These are phyloP conservation scores for Thelaira solivaga DNA, from an alignment of 2,888 invertebrate genomes.

Conservation along the genomic window DNA sequence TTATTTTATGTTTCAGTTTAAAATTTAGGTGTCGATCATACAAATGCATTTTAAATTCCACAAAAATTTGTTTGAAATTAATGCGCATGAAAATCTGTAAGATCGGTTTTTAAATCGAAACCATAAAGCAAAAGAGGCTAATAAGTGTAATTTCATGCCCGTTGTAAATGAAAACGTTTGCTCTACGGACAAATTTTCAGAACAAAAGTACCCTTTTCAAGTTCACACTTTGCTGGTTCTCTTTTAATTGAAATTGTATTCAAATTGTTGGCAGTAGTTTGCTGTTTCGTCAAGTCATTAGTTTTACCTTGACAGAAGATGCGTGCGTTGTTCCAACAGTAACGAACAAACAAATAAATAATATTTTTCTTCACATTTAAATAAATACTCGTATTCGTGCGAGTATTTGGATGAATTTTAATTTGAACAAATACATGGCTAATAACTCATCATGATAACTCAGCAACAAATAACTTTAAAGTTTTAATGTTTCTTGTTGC, in stretches of 20 bases:
- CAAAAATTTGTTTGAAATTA: too few relatives aligned
- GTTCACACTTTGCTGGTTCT: slow-evolving; percentile 1
- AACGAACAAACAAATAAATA: slow-evolving; percentile 28
- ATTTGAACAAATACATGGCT: slow-evolving; percentile 59
- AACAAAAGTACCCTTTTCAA: neutral
- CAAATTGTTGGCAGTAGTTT: slow-evolving; percentile 1
- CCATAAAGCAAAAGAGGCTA: too few relatives aligned
- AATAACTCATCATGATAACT: slow-evolving; percentile 60
- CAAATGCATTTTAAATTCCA: too few relatives aligned
- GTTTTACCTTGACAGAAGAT: slow-evolving; percentile 55
- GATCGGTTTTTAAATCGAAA: too few relatives aligned
- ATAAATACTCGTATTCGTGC: slow-evolving; percentile 15
- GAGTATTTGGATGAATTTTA: slow-evolving; percentile 51
- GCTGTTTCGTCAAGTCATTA: slow-evolving; percentile 34
- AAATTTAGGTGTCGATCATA: too few relatives aligned
- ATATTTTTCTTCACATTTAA: slow-evolving; percentile 29
- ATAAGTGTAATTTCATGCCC: neutral
- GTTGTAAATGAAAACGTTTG: neutral
- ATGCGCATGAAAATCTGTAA: too few relatives aligned
- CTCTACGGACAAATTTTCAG: neutral
- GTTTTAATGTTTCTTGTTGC: slow-evolving; percentile 17
- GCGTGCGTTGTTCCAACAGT: slow-evolving; percentile 35
- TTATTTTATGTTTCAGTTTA: too few relatives aligned
- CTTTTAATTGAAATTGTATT: slow-evolving; percentile 27
- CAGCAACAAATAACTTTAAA: slow-evolving; percentile 49